Evolutionary conservation across 2,797 vertebrate species (phyloP), one percentile per base, ranked within the genome.

Genomic region (Eospalax fontanierii): DNA sequence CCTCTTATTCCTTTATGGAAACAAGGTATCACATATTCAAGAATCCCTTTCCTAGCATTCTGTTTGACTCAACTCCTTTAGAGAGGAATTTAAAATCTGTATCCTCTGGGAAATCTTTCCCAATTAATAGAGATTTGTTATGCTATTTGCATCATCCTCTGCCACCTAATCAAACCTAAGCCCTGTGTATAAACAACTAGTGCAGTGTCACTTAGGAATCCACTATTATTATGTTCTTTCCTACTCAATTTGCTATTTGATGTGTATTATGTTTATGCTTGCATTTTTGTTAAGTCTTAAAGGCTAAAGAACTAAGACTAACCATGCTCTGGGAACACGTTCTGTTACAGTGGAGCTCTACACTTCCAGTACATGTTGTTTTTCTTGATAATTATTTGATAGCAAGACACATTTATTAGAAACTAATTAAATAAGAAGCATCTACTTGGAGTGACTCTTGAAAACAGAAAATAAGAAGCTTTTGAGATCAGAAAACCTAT

Each of bases 111-210:
- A 97, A 97, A 97, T 97, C 94, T 94, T 96, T 93, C 83, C 54
- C 95, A 97, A 97, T 97, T 97, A 97, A 96, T 96, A 96, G 95
- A 97, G 96, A 97, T 97, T 97, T 97, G 96, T 95, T 93, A 94
- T 92, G 88, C 90, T 92, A 97, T 97, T 97, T 97, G 97, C 94
- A 96, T 96, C 91, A 96, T 94, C 92, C 92, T 43, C 0, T 92
- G 90, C 43, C 68, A 93, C 92, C 92, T 97, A 96, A 96, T 96
- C 96, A 97, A 94, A 92, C 50, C 71, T 89, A 97, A 97, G 95
- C 94, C 95, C 40, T 96, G 40, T 95, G 95, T 93, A 94, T 96
- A 96, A 97, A 96, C 90, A 91, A 88, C 6, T 22, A 96, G 80
- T 81, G 70, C 85, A 84, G 57, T 43, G 65, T 22, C 91, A 95